phyloP scores from a whole-genome alignment of 37 sponge, comb jelly and placozoan genomes.

The Hexactinellida sp. region DNA sequence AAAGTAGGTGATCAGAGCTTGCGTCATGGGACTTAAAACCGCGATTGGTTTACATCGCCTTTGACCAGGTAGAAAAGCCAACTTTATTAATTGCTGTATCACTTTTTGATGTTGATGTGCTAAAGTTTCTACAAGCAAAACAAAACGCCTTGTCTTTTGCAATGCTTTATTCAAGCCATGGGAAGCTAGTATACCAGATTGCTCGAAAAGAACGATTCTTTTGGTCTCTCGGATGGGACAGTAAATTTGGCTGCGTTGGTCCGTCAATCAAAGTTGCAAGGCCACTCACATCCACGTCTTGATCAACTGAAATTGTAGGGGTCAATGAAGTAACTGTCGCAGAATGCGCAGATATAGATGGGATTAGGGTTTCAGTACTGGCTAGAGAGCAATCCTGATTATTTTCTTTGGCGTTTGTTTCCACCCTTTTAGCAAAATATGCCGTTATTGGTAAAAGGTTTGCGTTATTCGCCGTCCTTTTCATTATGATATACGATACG shows the following conservation, averaged over 20 bases:
- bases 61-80: not conserved
- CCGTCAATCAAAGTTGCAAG: not conserved
- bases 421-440: not conserved
- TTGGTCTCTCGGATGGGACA: not conserved
- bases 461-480: not conserved
- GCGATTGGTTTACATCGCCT: not conserved
- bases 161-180: not conserved
- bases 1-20: not conserved
- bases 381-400: not conserved
- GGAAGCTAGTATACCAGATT: not conserved
- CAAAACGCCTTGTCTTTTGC: not conserved
- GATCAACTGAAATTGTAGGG: not conserved
- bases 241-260: not conserved
- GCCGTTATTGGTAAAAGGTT: not conserved
- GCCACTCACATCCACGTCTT: not conserved
- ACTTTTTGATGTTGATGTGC: not conserved
- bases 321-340: not conserved
- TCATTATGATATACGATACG: not conserved
- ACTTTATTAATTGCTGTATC: not conserved
- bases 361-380: not conserved
- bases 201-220: not conserved
- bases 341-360: not conserved
- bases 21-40: not conserved
- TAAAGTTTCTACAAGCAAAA: not conserved
- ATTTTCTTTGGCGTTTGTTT: not conserved